Evolutionary conservation across 2,888 invertebrate species (phyloP).

Genomic region (Leucophora obtusa): DNA sequence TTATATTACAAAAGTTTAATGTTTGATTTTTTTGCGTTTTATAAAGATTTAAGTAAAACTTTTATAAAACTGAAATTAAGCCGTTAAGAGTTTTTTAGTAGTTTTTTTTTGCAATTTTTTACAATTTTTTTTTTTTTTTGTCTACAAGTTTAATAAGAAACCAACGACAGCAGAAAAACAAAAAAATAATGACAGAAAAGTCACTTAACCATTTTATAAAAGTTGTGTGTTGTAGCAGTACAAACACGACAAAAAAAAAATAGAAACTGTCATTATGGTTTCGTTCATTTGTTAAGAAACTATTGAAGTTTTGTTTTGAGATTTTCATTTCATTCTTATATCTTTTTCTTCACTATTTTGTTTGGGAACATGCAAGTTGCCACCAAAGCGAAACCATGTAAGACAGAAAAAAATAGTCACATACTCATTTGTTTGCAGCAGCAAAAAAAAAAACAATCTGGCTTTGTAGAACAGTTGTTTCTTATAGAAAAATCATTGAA

Average conservation of each 20-base stretch:
- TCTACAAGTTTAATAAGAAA: constrained; percentile 46
- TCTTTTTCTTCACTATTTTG: background rate
- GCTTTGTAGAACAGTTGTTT: constrained; percentile 59
- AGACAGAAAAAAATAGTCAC: constrained; percentile 32
- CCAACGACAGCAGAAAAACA: constrained; percentile 13
- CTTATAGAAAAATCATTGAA: constrained; percentile 49
- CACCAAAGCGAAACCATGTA: constrained; percentile 37
- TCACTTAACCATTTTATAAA: constrained; percentile 37
- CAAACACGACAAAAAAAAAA: background rate
- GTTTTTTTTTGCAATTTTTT: constrained; percentile 11
- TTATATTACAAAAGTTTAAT: constrained; percentile 1
- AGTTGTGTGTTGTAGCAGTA: background rate
- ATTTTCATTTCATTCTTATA: constrained; percentile 19
- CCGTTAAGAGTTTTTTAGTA: constrained; percentile 42
- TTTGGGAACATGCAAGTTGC: constrained; percentile 49
- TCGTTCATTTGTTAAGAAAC: constrained; percentile 61
- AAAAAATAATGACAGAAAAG: constrained; percentile 1
- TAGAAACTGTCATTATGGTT: constrained; percentile 59
- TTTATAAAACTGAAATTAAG: constrained; percentile 51
- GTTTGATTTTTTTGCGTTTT: background rate
- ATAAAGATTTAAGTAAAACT: constrained; percentile 43
- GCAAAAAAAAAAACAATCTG: constrained; percentile 45
- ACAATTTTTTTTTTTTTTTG: constrained; percentile 7
- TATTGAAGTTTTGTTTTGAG: constrained; percentile 51
- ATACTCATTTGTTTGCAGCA: constrained; percentile 42